A percentile compares a stretch with the other conserved stretches of the same genome.
These are phyloP conservation scores for Neosalanx taihuensis DNA, from an alignment of 2,797 vertebrate genomes.

Conservation along the genomic window DNA sequence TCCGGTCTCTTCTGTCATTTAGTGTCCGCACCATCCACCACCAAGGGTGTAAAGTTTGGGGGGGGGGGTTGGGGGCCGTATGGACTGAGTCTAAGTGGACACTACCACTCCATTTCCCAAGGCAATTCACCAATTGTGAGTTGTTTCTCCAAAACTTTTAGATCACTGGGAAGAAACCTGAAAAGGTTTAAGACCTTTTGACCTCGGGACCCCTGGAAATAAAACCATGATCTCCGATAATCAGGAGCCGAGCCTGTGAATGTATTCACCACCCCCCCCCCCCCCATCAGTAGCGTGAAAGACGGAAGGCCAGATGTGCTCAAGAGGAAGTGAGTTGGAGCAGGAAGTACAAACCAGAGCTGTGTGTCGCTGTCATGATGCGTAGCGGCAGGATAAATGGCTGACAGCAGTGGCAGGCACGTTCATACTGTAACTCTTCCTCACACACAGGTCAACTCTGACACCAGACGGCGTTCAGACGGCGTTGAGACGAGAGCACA, in stretches of 20 bases:
- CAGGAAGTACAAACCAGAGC: constrained; percentile 1
- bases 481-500: constrained; percentile 10
- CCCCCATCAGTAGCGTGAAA: background rate
- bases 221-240: no score
- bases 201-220: no score
- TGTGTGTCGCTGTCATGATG: constrained; percentile 13
- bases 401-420: constrained; percentile 5
- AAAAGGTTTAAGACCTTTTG: background rate
- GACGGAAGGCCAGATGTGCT: background rate
- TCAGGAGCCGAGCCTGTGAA: no score
- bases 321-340: background rate
- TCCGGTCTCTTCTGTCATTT: background rate
- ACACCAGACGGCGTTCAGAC: constrained; percentile 1
- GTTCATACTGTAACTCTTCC: constrained; percentile 4
- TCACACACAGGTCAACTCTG: constrained; percentile 21
- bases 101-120: no score
- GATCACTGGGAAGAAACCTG: background rate
- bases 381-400: constrained; percentile 14
- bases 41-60: background rate
- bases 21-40: background rate
- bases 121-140: no score
- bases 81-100: background rate
- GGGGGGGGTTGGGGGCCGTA: no score
- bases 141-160: background rate
- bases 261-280: no score